These are phyloP conservation scores for Rhombomys opimus DNA, from an alignment of 2,113 vertebrate genomes.

Conservation along the genomic window DNA sequence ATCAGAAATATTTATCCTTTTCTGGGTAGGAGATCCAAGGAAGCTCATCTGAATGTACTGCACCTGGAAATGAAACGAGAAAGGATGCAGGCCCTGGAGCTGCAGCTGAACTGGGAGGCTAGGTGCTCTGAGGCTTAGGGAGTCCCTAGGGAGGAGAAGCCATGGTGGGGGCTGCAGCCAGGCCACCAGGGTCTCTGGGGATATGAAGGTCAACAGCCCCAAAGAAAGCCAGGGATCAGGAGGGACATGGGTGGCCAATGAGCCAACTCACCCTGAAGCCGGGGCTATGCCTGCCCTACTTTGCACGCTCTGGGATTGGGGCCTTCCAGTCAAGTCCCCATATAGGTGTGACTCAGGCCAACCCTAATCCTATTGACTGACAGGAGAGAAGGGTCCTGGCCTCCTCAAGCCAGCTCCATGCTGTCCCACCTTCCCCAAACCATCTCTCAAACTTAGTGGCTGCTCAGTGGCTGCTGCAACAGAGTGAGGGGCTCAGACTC, in stretches of 20 bases:
- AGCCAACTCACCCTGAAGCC: not conserved
- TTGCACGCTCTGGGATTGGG: not conserved
- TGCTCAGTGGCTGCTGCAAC: not conserved
- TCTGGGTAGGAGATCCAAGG: constrained; percentile 71
- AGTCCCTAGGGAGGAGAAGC: not conserved
- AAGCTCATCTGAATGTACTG: constrained; percentile 57
- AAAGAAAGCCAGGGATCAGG: not conserved
- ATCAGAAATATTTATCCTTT: constrained; percentile 83
- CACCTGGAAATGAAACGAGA: constrained; percentile 66
- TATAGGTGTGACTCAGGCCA: no score
- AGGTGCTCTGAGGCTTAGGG: not conserved
- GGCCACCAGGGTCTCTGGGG: not conserved
- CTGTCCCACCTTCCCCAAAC: not conserved
- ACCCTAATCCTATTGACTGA: not conserved
- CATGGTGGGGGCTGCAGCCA: no score
- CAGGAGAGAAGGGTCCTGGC: not conserved
- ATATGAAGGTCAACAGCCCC: not conserved
- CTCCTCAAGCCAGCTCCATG: not conserved
- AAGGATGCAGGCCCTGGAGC: not conserved
- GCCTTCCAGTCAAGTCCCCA: not conserved
- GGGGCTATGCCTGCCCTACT: accelerated
- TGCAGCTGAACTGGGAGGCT: not conserved
- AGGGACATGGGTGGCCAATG: not conserved
- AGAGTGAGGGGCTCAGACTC: not conserved
- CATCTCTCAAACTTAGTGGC: not conserved